Evolutionary conservation across 2,888 invertebrate genomes (phyloP).

Genomic region (Dicycla oo): DNA sequence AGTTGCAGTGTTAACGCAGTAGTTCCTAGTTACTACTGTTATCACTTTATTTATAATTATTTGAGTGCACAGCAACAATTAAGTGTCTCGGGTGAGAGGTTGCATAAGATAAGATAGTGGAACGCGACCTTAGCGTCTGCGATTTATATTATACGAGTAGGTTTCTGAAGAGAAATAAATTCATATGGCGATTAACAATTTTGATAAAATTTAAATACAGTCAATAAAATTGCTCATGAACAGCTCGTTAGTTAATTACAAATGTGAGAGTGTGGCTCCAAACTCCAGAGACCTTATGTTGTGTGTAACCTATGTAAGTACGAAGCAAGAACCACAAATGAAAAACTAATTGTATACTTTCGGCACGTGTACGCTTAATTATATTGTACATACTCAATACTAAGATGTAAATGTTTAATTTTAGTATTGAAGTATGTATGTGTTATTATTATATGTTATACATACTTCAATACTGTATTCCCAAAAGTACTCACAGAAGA

Average conservation of each 20-base stretch:
- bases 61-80: constrained; percentile 24
- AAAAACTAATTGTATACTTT: not conserved
- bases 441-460: too few species aligned
- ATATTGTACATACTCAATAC: too few species aligned
- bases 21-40: not conserved
- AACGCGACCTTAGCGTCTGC: not conserved
- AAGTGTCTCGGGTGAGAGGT: constrained; percentile 27
- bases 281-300: too few species aligned
- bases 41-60: constrained; percentile 16
- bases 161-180: not conserved
- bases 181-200: not conserved
- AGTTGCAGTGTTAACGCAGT: not conserved
- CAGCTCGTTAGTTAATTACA: too few species aligned
- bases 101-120: constrained; percentile 39
- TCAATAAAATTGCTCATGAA: too few species aligned
- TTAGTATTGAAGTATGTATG: too few species aligned
- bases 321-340: too few species aligned
- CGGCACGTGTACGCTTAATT: not conserved
- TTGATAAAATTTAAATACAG: not conserved
- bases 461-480: not conserved
- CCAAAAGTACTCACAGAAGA: not conserved
- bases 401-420: too few species aligned
- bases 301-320: too few species aligned
- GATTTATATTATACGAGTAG: not conserved
- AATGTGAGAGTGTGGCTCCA: too few species aligned